Conservation (phyloP, 2,888 invertebrate genomes). For the Thymelicus acteon region DNA sequence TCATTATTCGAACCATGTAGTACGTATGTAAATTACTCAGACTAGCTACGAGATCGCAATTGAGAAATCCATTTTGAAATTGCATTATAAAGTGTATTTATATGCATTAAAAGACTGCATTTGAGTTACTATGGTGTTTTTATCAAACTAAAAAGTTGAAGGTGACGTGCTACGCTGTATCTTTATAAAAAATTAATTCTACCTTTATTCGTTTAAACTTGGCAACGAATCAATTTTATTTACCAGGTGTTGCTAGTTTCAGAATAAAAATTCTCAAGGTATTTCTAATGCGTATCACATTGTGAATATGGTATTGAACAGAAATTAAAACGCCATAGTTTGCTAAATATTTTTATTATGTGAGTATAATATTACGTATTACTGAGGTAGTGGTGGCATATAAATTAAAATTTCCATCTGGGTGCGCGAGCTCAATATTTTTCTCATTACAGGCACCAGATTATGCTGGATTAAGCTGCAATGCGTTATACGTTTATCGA, state of each 20-base stretch:
- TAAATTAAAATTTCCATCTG: no score
- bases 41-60: slow-evolving; percentile 2
- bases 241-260: slow-evolving; percentile 18
- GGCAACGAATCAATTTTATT: slow-evolving; percentile 32
- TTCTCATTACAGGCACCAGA: slow-evolving; percentile 9
- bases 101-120: slow-evolving; percentile 1
- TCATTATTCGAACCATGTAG: slow-evolving; percentile 16
- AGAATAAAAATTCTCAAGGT: background rate
- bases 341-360: no score
- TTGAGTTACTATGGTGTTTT: background rate
- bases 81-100: background rate
- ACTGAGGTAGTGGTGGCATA: no score
- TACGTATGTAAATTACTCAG: slow-evolving; percentile 13
- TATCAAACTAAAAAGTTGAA: background rate
- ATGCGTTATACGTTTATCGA: background rate
- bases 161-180: slow-evolving; percentile 6
- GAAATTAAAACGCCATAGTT: no score
- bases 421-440: slow-evolving; percentile 4
- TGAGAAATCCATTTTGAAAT: slow-evolving; percentile 11
- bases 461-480: slow-evolving; percentile 16
- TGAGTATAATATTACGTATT: no score
- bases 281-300: no score
- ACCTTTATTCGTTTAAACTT: slow-evolving; percentile 23
- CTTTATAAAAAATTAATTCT: slow-evolving; percentile 16
- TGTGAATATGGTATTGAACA: no score